Evolutionary conservation across 2,888 invertebrate genomes (phyloP).

Genomic region (Amiota mariae): DNA sequence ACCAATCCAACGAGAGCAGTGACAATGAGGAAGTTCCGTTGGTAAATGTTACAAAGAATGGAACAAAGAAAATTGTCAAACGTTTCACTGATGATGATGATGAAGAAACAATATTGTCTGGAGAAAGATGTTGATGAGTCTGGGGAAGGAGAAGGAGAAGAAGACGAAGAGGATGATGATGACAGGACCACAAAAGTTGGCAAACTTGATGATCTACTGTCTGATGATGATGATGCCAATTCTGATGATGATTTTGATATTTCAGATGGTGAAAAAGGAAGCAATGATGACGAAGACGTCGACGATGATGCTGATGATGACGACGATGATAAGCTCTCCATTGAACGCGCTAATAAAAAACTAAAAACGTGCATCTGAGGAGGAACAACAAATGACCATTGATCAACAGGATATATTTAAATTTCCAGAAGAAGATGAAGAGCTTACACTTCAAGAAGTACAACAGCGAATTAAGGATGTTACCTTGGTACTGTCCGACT

Average conservation of each 20-base stretch:
- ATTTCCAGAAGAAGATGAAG: constrained; percentile 85
- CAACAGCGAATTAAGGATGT: constrained; percentile 93
- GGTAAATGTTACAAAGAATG: constrained; percentile 32
- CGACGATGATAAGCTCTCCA: constrained; percentile 83
- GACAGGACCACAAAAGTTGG: constrained; percentile 62
- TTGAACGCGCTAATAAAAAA: constrained; percentile 88
- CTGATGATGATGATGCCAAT: constrained; percentile 48
- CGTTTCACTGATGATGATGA: constrained; percentile 82
- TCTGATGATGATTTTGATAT: constrained; percentile 75
- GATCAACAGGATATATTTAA: constrained; percentile 83
- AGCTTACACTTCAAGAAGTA: constrained; percentile 85
- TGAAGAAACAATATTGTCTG: constrained; percentile 43
- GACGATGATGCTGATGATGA: constrained; percentile 67
- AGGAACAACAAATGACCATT: constrained; percentile 88
- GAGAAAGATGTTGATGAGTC: constrained; percentile 68
- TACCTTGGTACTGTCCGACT: constrained; percentile 85
- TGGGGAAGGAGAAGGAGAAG: constrained; percentile 43
- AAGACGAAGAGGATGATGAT: constrained; percentile 57
- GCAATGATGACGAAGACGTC: constrained; percentile 67
- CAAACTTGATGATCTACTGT: constrained; percentile 65
- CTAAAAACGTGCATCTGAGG: constrained; percentile 83
- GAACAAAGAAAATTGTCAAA: constrained; percentile 50
- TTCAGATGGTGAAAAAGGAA: constrained; percentile 67
- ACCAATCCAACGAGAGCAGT: constrained; percentile 46
- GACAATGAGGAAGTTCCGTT: constrained; percentile 51